Evolutionary conservation across 2,113 vertebrate species (phyloP), one percentile per base, ranked within the genome.

Genomic region (Brachyhypopomus gauderio): DNA sequence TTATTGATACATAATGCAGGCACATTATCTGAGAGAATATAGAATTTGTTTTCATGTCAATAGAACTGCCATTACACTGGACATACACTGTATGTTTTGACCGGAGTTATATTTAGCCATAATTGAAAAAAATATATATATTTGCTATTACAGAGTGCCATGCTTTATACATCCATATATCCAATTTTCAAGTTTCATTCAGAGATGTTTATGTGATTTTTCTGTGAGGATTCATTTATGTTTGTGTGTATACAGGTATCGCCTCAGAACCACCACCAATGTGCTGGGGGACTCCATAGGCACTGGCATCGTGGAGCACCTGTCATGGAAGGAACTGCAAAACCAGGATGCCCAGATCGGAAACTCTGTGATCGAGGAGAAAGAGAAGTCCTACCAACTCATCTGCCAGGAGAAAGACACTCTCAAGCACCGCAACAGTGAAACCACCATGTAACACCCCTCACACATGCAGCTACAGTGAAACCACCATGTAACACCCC

Each of bases 211-310:
- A 30, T 0, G 3, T 41, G 73, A 16, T 38, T 38, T n/a, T 7
- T 23, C 19, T 55, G 19, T 0, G 1, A 72, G 48, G 19, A 30
- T 7, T 41, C 3, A 7, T 22, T 17, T 81, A 58, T 56, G 52
- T 55, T 22, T 76, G 82, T 77, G 82, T 70, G 78, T 75, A 2
- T 79, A 38, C 89, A 99, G 97, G 77, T 97, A 99, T 82, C 96
- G 97, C 20, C 91, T 99, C 75, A 93, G 97, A 72, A 99, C 98
- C 0, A 96, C 96, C 86, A 96, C 95, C 63, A 99, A 99, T 0
- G 97, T 99, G 14, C 91, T 99, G 85, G 98, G 97, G 1, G 98
- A 99, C 73, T 98, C 98, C 0, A 91, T 99, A 0, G 98, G 97
- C 9, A 96, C 97, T 0, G 97, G 96, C 0, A 97, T 99, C 0